Percentiles rank a stretch among this genome's conserved stretches.
These are phyloP conservation scores for Sycobia sp. DNA, from an alignment of 1,140 invertebrate genomes.

Conservation along the genomic window DNA sequence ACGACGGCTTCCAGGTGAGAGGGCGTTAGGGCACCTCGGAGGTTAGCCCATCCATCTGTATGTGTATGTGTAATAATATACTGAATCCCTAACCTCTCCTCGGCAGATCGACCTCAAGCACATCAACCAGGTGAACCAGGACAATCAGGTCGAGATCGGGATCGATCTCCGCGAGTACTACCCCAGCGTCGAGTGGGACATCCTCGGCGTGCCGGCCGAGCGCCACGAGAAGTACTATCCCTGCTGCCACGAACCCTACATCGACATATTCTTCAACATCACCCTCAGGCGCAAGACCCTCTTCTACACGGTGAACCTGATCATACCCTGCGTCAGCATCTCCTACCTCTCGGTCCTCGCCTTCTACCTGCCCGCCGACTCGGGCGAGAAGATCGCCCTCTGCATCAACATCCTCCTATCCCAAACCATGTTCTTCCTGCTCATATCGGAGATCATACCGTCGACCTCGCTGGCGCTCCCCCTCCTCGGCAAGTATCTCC, in stretches of 20 bases:
- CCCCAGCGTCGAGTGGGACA: conserved; percentile 97
- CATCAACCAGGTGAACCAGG: conserved; percentile 79
- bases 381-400: conserved; percentile 96
- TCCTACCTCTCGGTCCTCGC: conserved; percentile 90
- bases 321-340: conserved; percentile 92
- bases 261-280: conserved; percentile 98
- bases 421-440: conserved; percentile 98
- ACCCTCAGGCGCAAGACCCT: conserved; percentile 92
- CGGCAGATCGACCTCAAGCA: conserved; percentile 92
- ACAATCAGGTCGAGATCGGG: conserved; percentile 82
- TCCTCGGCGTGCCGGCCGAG: conserved; percentile 89
- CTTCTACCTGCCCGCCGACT: conserved; percentile 98
- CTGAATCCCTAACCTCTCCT: too few species aligned
- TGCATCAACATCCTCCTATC: conserved; percentile 98
- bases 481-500: conserved; percentile 94
- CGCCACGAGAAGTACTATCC: conserved; percentile 89
- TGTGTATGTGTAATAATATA: too few species aligned
- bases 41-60: too few species aligned
- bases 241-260: conserved; percentile 86
- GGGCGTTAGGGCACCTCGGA: too few species aligned
- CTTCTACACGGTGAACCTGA: conserved; percentile 96
- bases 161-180: conserved; percentile 94
- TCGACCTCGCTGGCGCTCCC: conserved; percentile 97
- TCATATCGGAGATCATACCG: conserved; percentile 98
- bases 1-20: conserved; percentile 89